These are phyloP conservation scores for Plagodis pulveraria DNA, from an alignment of 2,888 invertebrate species.

Conservation along the genomic window DNA sequence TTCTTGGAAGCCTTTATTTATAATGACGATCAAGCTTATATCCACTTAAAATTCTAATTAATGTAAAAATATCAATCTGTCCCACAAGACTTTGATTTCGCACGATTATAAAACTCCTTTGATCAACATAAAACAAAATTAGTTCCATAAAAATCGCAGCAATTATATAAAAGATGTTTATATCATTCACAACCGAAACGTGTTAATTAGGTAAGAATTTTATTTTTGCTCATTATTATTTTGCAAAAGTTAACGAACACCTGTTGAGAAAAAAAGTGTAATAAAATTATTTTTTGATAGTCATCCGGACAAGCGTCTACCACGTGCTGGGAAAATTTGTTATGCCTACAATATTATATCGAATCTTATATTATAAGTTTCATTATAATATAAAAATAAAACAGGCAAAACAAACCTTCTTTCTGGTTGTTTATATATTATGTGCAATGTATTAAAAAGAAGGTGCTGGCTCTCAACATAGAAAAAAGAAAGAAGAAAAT, in stretches of 20 bases:
- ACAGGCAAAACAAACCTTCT: too few relatives aligned
- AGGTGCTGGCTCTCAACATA: too few relatives aligned
- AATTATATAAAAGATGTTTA: conserved; percentile 39
- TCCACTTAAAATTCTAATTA: conserved; percentile 45
- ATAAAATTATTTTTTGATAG: conserved; percentile 23
- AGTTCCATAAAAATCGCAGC: conserved; percentile 29
- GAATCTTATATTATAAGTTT: background rate
- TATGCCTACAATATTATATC: background rate
- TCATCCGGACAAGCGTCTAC: conserved; percentile 28
- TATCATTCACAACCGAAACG: conserved; percentile 27
- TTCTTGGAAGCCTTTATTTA: conserved; percentile 14
- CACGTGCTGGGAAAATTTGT: conserved; percentile 31
- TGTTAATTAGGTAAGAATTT: conserved; percentile 39
- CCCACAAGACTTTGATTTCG: conserved; percentile 19
- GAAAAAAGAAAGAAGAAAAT: too few relatives aligned
- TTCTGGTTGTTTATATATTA: too few relatives aligned
- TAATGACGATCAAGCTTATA: conserved; percentile 2
- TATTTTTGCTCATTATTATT: conserved; percentile 32
- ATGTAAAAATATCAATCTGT: conserved; percentile 45
- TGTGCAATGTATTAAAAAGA: too few relatives aligned
- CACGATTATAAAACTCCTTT: conserved; percentile 36
- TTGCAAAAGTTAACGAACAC: conserved; percentile 36
- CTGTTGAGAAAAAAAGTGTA: conserved; percentile 31
- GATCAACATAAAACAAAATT: conserved; percentile 34
- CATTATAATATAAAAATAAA: background rate